phyloP scores from a whole-genome alignment of 2,113 vertebrate species.

The Eolophus roseicapilla region DNA sequence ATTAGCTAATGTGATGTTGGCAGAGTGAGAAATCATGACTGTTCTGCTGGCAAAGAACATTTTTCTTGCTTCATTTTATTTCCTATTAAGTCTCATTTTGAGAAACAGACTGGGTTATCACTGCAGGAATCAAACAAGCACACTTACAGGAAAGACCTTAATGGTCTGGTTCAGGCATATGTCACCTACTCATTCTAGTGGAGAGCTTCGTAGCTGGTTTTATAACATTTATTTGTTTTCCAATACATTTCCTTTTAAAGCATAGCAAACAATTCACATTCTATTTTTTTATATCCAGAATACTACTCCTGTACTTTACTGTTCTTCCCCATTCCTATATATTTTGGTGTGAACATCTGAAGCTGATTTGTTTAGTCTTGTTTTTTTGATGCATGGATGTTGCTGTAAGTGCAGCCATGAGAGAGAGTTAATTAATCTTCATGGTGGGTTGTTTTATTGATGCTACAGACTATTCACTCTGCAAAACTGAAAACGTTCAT shows the following conservation, averaged over 20 bases:
- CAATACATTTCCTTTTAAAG: background rate
- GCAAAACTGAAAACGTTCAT: background rate
- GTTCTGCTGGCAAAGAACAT: conserved; percentile 3
- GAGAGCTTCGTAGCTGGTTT: background rate
- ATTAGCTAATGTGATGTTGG: conserved; percentile 5
- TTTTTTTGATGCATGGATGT: background rate
- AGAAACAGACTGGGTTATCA: conserved; percentile 12
- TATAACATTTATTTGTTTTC: background rate
- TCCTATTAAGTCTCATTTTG: conserved; percentile 16
- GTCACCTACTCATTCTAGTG: background rate
- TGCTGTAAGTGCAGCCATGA: background rate
- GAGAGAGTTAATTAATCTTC: background rate
- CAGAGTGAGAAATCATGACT: conserved; percentile 7
- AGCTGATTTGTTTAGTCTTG: background rate
- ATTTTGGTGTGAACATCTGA: background rate
- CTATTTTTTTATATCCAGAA: background rate
- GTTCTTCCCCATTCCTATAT: background rate
- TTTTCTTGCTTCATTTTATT: conserved; percentile 38
- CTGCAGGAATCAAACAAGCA: background rate
- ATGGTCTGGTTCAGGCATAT: background rate
- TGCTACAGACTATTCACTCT: background rate
- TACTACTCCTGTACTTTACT: background rate
- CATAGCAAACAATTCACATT: background rate
- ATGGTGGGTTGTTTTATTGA: background rate
- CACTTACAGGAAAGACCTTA: background rate